A percentile compares a stretch with the other conserved stretches of the same genome.
These are phyloP conservation scores for Adrianichthys oophorus DNA, from an alignment of 2,797 vertebrate species.

Conservation along the genomic window DNA sequence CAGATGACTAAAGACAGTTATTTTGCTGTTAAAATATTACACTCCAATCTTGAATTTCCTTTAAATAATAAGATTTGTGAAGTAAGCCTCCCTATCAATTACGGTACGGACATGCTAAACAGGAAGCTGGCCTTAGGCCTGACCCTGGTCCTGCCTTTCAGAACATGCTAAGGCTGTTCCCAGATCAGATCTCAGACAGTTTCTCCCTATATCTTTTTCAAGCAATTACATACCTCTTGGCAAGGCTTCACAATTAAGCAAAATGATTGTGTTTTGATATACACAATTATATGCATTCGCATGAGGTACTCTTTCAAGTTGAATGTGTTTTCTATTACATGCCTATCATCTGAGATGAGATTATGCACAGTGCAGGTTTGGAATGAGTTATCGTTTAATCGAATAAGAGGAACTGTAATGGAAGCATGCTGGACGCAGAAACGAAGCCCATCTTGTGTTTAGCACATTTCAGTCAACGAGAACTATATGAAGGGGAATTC, in stretches of 20 bases:
- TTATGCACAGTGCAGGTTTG: conserved; percentile 71
- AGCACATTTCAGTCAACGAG: conserved; percentile 70
- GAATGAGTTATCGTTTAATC: conserved; percentile 73
- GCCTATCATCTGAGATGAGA: conserved; percentile 72
- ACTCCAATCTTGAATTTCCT: conserved; percentile 5
- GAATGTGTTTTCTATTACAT: conserved; percentile 78
- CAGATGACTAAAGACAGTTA: conserved; percentile 3
- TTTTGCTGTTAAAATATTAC: conserved; percentile 4
- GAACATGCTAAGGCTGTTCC: conserved; percentile 29
- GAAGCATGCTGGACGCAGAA: conserved; percentile 72
- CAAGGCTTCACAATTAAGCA: conserved; percentile 76
- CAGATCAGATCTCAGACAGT: conserved; percentile 46
- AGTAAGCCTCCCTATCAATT: conserved; percentile 19
- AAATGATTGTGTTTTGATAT: conserved; percentile 78
- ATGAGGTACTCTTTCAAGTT: conserved; percentile 74
- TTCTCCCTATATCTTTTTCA: conserved; percentile 60
- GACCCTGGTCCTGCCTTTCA: conserved; percentile 45
- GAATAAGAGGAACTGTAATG: conserved; percentile 76
- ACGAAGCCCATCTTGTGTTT: conserved; percentile 56
- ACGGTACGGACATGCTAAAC: conserved; percentile 30
- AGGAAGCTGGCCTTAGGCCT: conserved; percentile 51
- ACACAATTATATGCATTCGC: conserved; percentile 74
- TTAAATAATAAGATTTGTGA: conserved; percentile 20
- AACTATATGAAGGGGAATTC: conserved; percentile 52
- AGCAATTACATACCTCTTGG: conserved; percentile 76